Evolutionary conservation across 1,140 invertebrate species (phyloP).

Genomic region (Ostrea edulis): DNA sequence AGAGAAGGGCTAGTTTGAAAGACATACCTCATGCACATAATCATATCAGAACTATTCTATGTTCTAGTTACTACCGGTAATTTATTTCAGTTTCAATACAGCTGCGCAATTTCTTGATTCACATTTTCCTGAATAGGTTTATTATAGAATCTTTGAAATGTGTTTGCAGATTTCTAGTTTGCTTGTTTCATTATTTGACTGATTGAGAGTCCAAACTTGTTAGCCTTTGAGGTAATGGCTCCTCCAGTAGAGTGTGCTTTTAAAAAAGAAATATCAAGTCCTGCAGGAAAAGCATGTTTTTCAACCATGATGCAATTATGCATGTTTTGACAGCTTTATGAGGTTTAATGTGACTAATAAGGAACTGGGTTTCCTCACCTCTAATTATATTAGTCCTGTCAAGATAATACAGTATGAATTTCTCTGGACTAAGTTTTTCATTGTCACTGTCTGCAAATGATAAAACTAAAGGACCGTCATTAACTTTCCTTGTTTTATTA

Average conservation of each 20-base stretch:
- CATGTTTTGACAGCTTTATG: slow-evolving; percentile 40
- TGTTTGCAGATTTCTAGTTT: slow-evolving; percentile 37
- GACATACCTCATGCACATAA: too few species aligned
- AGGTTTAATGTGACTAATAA: too few species aligned
- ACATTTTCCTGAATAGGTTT: too few species aligned
- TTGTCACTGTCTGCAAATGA: neutral
- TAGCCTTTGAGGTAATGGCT: slow-evolving; percentile 42
- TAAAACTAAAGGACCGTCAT: neutral
- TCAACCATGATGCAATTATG: slow-evolving; percentile 44
- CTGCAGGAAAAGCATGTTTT: neutral
- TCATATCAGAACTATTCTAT: too few species aligned
- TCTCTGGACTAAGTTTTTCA: neutral
- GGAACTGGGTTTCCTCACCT: neutral
- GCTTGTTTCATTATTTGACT: slow-evolving; percentile 45
- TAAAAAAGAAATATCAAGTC: slow-evolving; percentile 28
- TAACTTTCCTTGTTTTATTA: neutral
- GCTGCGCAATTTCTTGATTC: too few species aligned
- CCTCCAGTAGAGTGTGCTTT: slow-evolving; percentile 47
- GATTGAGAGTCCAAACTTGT: slow-evolving; percentile 43
- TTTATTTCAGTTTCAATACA: too few species aligned
- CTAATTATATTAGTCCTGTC: neutral
- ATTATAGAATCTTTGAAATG: too few species aligned
- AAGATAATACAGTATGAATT: slow-evolving; percentile 30
- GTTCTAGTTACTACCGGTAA: too few species aligned
- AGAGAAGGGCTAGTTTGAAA: too few species aligned